A percentile compares a stretch with the other conserved stretches of the same genome.
Conservation (phyloP, 2,888 invertebrate species). For the Lepidochitona cinerea region DNA sequence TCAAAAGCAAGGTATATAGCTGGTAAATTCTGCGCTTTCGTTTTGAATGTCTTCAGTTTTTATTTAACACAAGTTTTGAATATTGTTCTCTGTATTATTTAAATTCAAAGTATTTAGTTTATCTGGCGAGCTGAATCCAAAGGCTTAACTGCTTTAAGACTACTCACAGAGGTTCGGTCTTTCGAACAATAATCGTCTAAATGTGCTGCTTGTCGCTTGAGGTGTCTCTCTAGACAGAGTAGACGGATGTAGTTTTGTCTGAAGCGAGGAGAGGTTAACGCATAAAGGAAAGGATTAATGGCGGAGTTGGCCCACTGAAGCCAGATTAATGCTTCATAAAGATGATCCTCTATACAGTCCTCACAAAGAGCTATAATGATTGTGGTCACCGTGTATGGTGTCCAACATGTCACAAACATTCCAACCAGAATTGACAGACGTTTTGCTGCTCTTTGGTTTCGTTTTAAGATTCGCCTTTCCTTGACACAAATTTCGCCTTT, state of each 20-base stretch:
- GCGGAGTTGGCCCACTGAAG: slow-evolving; percentile 4
- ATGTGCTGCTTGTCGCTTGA: background rate
- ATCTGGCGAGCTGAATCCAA: background rate
- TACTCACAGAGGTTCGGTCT: background rate
- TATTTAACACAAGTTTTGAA: background rate
- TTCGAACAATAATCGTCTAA: background rate
- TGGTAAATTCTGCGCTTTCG: background rate
- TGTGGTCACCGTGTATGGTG: background rate
- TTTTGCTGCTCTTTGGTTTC: background rate
- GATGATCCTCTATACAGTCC: background rate
- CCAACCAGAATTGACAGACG: background rate
- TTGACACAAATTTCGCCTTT: background rate
- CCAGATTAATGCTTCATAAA: background rate
- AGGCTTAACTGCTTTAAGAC: too few species aligned
- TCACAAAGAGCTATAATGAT: background rate
- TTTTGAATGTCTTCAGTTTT: background rate
- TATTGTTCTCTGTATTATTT: too few species aligned
- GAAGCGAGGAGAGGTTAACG: background rate
- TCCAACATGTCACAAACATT: background rate
- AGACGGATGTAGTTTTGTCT: background rate
- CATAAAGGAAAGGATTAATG: background rate
- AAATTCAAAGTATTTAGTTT: too few species aligned
- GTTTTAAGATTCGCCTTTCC: background rate
- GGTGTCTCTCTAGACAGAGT: background rate
- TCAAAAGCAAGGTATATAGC: background rate